Evolutionary conservation across 2,888 invertebrate genomes (phyloP).

Genomic region (Clepsis dumicolana): DNA sequence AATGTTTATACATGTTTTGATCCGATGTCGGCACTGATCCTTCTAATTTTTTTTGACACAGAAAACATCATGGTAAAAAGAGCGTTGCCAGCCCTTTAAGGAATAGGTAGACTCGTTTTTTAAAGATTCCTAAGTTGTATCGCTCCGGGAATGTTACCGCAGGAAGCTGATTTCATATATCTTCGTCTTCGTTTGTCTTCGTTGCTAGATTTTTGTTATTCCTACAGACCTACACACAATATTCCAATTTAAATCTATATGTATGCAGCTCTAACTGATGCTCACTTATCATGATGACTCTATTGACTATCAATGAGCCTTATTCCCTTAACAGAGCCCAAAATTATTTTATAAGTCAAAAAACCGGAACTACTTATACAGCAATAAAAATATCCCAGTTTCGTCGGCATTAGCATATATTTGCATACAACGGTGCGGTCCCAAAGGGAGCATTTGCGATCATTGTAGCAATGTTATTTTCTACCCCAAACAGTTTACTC

Average conservation of each 20-base stretch:
- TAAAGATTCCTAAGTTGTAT: too few relatives aligned
- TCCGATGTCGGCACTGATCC: too few relatives aligned
- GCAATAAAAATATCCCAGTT: constrained; percentile 24
- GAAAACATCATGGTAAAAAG: too few relatives aligned
- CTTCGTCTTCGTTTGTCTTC: too few relatives aligned
- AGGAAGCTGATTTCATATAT: too few relatives aligned
- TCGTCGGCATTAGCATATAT: constrained; percentile 26
- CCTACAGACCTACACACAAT: too few relatives aligned
- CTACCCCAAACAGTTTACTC: constrained; percentile 36
- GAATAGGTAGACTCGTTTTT: too few relatives aligned
- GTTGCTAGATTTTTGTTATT: too few relatives aligned
- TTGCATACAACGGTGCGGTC: constrained; percentile 31
- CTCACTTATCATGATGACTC: not conserved
- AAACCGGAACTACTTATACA: constrained; percentile 23
- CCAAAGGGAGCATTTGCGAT: constrained; percentile 28
- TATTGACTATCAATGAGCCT: not conserved
- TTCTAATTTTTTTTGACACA: too few relatives aligned
- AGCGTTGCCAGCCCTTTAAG: too few relatives aligned
- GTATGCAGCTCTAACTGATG: not conserved
- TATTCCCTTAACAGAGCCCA: not conserved
- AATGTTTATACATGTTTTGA: too few relatives aligned
- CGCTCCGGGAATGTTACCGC: too few relatives aligned
- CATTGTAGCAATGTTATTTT: constrained; percentile 33
- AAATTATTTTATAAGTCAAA: not conserved
- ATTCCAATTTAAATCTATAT: not conserved